Base-by-base conservation (phyloP, 2,888 invertebrate genomes). In the Caenorhabditis virilis region DNA sequence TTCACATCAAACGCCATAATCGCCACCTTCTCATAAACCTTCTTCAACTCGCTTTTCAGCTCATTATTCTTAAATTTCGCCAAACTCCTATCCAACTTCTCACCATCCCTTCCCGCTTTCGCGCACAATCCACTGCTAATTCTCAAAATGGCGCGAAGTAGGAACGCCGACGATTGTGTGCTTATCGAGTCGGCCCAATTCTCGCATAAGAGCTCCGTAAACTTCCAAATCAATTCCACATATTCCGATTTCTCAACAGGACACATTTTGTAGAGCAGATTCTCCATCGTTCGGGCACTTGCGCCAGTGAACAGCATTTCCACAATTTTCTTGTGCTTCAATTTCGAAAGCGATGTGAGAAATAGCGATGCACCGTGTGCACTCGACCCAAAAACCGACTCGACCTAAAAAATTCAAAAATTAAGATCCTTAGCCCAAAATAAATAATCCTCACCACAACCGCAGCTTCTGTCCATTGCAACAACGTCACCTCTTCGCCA, bases 251-350 rank as follows among this genome's bases (percentile, higher is more conserved):
- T 42, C 1, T 52, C 38, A 16, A 72, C 49, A 7, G 72, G 72
- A 41, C 33, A 39, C 53, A 67, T 23, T 18, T 51, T 39, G 57
- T 49, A 71, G 15, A 76, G 46, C 6, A 76, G 42, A 18, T 59
- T 57, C 38, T 76, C 76, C 22, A 76, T 70, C 1, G 71, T 62
- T 38, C 66, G 43, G 9, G 69, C 67, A n/a, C 59, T 54, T 13
- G 70, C 64, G 18, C 70, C 72, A 25, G 53, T 38, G 48, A 68
- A 74, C 41, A 76, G 45, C 53, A 76, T 27, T 42, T 72, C 68
- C 13, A 68, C 41, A 0, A 71, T 33, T 5, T 22, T 48, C 39
- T 67, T 67, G 45, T 72, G 72, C 39, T 76, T 76, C 30, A 71
- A 47, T 20, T 63, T 54, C 9, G 52, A 56, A 11, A 76, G 15